Base-by-base conservation (phyloP, 2,113 vertebrate genomes). In the Haplochromis burtoni region DNA sequence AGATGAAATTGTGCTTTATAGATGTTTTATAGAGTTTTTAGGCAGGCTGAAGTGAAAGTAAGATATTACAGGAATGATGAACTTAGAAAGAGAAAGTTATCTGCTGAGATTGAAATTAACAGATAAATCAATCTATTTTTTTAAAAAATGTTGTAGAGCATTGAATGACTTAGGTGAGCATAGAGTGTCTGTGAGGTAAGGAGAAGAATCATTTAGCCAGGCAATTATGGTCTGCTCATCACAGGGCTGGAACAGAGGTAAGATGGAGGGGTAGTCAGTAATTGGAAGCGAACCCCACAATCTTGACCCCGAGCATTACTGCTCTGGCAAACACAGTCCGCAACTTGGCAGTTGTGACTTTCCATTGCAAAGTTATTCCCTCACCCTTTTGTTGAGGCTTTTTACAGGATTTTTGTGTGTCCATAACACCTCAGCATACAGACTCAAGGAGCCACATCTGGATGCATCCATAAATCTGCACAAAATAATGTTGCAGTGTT, bases 251-350 rank as follows among this genome's bases (percentile, higher is more conserved):
- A 93, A 89, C 87, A 90, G 89, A 94, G 88, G 90, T 90, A 81
- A 89, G 89, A 91, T 55, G 82, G 89, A 82, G 78, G 49, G 82
- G 86, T 89, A 90, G 92, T 88, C 86, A 85, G 85, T 91, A 89
- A 93, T 85, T 95, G 89, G 87, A 94, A 88, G 57, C 38, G 8
- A 93, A 93, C 85, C 81, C 63, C 71, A 55, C 90, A 90, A 93
- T 89, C 90, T 92, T 90, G 90, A 96, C 94, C 92, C 91, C 54
- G 87, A 91, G 91, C 92, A 88, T 93, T 92, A 91, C 88, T 92
- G 54, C 24, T 10, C 86, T 94, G 92, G 91, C 92, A 91, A 89
- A 92, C 81, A 40, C 82, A 85, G 68, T 83, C 59, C 14, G 9
- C 81, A 31, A 88, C 87, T 92, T 95, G 95, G 95, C 93, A 89